Conservation (phyloP, 2,113 vertebrate species). For the Albula goreensis region DNA sequence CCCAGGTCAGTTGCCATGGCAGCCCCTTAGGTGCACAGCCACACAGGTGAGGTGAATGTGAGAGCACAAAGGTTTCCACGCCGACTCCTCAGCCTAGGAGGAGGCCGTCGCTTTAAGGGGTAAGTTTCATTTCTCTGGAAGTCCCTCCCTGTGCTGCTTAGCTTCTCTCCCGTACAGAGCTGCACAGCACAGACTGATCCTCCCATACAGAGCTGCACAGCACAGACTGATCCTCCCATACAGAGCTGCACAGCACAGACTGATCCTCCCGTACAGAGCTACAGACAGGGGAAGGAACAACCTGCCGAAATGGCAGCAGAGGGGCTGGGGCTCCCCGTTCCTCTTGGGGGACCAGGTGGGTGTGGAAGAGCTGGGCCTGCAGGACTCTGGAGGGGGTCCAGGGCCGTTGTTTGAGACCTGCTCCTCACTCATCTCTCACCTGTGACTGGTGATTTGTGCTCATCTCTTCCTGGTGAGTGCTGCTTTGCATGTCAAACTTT, state of each 20-base stretch:
- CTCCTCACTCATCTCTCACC: too few relatives aligned
- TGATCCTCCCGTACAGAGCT: background rate
- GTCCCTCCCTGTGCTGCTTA: background rate
- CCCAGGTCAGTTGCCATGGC: background rate
- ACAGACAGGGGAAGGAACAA: too few relatives aligned
- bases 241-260: background rate
- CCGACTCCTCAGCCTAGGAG: too few relatives aligned
- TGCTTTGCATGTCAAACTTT: too few relatives aligned
- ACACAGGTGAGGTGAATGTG: background rate
- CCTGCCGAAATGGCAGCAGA: too few relatives aligned
- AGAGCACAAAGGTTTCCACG: background rate
- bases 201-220: background rate
- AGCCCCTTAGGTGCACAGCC: background rate
- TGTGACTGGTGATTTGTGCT: too few relatives aligned
- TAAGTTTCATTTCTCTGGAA: background rate
- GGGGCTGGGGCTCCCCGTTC: too few relatives aligned
- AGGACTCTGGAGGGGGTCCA: too few relatives aligned
- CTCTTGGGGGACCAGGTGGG: too few relatives aligned
- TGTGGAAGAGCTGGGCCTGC: too few relatives aligned
- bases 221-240: background rate
- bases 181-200: background rate
- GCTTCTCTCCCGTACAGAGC: background rate
- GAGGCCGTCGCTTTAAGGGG: background rate
- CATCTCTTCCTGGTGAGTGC: too few relatives aligned
- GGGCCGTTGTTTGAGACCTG: too few relatives aligned